A percentile compares a stretch with the other conserved stretches of the same genome.
Conservation (phyloP, 2,888 invertebrate species). For the Gibbula magus region DNA sequence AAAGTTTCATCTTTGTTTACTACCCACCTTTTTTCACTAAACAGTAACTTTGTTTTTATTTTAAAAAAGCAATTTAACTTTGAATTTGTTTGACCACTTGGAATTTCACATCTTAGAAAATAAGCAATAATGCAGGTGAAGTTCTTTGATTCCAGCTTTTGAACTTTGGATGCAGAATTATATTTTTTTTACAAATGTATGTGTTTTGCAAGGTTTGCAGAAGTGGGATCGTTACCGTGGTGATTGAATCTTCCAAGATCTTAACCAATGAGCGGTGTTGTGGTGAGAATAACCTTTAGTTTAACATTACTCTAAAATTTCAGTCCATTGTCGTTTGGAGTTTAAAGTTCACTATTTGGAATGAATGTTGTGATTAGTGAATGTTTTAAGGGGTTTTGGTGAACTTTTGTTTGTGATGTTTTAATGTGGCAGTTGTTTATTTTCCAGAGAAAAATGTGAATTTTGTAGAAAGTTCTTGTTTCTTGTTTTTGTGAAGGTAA, state of each 20-base stretch:
- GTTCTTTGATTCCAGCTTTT: too few relatives aligned
- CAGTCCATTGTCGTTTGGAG: not conserved
- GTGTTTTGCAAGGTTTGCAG: conserved; percentile 37
- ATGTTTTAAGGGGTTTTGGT: too few relatives aligned
- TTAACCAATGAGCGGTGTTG: not conserved
- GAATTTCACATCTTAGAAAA: too few relatives aligned
- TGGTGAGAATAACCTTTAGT: conserved; percentile 15
- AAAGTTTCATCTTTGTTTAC: too few relatives aligned
- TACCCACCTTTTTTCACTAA: too few relatives aligned
- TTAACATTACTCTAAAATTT: not conserved
- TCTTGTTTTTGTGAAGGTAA: not conserved
- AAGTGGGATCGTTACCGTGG: conserved; percentile 32
- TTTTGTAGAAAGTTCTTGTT: not conserved
- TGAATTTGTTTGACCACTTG: too few relatives aligned
- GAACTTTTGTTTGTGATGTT: not conserved
- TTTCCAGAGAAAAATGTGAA: not conserved
- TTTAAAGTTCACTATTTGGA: not conserved
- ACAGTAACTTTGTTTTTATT: too few relatives aligned
- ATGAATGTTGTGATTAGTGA: too few relatives aligned
- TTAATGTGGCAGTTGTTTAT: too few relatives aligned
- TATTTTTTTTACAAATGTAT: conserved; percentile 6
- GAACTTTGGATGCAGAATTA: too few relatives aligned
- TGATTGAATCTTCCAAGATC: conserved; percentile 4
- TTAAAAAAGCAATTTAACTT: too few relatives aligned
- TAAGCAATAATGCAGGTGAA: too few relatives aligned